These are phyloP conservation scores for Mamestra configurata DNA, from an alignment of 1,140 invertebrate genomes.

Conservation along the genomic window DNA sequence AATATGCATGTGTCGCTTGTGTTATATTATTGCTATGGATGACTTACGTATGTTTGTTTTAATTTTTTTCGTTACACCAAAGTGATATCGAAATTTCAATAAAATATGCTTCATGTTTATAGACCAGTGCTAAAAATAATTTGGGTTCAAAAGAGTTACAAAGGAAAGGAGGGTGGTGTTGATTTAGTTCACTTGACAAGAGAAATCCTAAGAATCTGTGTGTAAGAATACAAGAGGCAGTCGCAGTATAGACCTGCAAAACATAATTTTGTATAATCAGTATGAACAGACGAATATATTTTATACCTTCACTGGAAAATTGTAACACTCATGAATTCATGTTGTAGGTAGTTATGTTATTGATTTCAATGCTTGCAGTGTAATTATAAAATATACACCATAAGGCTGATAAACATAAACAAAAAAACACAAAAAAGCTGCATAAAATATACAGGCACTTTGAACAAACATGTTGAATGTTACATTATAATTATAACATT, in stretches of 20 bases:
- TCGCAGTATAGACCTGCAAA: conserved; percentile 63
- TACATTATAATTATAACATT: not conserved
- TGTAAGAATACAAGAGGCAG: conserved; percentile 49
- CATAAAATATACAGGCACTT: conserved; percentile 1
- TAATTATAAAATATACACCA: conserved; percentile 8
- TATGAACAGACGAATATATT: conserved; percentile 32
- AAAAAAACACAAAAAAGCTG: not conserved
- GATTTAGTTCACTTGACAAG: conserved; percentile 17
- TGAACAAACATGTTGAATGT: not conserved
- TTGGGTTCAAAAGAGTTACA: conserved; percentile 9
- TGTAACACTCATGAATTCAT: conserved; percentile 1
- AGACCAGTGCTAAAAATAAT: conserved; percentile 44
- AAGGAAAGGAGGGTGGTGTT: conserved; percentile 3
- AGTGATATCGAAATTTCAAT: conserved; percentile 36
- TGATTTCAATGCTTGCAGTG: not conserved
- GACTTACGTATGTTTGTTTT: conserved; percentile 41
- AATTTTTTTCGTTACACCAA: conserved; percentile 38
- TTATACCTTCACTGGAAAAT: conserved; percentile 1
- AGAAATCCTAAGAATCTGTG: conserved; percentile 49
- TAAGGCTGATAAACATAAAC: conserved; percentile 39
- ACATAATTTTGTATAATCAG: conserved; percentile 68
- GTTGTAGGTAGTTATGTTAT: not conserved
- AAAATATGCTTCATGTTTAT: conserved; percentile 50
- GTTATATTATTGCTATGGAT: conserved; percentile 39
- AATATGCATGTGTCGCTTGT: conserved; percentile 9